Conservation (phyloP, 1,140 invertebrate genomes). For the Ectropis grisescens region DNA sequence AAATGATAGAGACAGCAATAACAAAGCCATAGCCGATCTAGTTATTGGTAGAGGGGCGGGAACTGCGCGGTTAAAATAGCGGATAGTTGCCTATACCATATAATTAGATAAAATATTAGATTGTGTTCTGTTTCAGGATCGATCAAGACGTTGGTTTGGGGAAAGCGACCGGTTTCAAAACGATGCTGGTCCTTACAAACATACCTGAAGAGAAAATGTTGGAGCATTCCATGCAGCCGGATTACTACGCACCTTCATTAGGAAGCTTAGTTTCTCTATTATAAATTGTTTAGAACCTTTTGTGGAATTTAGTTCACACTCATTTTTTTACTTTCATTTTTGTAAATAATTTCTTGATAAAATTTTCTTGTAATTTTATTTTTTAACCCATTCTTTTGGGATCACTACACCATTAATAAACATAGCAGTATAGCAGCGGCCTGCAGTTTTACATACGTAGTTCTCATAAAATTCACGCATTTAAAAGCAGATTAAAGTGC, state of each 20-base stretch:
- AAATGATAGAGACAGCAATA: too few species aligned
- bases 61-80: too few species aligned
- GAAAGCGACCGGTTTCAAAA: conserved; percentile 66
- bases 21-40: too few species aligned
- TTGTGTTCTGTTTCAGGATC: conserved; percentile 44
- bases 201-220: conserved; percentile 47
- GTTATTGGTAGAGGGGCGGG: too few species aligned
- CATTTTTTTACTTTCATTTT: neutral
- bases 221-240: conserved; percentile 34
- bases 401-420: too few species aligned
- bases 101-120: too few species aligned
- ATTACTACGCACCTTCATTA: conserved; percentile 61
- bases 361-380: neutral
- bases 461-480: too few species aligned
- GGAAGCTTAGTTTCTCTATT: conserved; percentile 38
- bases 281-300: conserved; percentile 1
- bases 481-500: too few species aligned
- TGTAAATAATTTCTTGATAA: neutral
- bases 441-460: too few species aligned
- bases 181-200: conserved; percentile 66
- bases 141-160: conserved; percentile 72
- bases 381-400: too few species aligned
- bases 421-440: too few species aligned
- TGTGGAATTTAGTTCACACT: neutral
- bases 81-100: too few species aligned